Evolutionary conservation across 1,140 invertebrate genomes (phyloP).

Genomic region (Homarus americanus): DNA sequence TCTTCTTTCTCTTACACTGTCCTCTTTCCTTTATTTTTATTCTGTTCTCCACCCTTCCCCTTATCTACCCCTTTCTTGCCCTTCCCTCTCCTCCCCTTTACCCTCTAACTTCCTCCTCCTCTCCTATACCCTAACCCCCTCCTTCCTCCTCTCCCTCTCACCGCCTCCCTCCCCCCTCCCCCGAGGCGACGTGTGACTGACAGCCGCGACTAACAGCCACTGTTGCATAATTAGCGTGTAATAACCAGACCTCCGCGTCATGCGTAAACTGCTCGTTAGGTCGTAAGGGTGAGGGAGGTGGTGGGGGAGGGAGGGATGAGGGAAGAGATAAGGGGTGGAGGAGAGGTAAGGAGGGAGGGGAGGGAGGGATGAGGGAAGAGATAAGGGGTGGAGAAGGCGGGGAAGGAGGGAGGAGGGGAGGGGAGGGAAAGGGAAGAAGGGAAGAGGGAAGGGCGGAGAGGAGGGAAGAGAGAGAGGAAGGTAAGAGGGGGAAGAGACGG

Average conservation of each 20-base stretch:
- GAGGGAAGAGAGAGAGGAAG: neutral
- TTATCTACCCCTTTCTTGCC: neutral
- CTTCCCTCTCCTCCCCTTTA: too few species aligned
- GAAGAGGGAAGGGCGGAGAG: too few species aligned
- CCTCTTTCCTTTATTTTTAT: too few species aligned
- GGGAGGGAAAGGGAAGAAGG: too few species aligned
- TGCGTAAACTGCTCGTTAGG: conserved; percentile 40
- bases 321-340: neutral
- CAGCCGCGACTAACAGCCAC: conserved; percentile 38
- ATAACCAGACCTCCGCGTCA: conserved; percentile 27
- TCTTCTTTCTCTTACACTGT: too few species aligned
- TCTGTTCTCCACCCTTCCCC: neutral
- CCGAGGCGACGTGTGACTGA: conserved; percentile 35
- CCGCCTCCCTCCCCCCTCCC: neutral
- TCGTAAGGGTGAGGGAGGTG: neutral
- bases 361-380: too few species aligned
- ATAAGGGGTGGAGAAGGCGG: too few species aligned
- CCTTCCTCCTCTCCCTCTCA: neutral
- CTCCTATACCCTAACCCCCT: neutral
- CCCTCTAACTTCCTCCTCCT: neutral
- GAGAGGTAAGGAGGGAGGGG: too few species aligned
- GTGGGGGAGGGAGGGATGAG: neutral
- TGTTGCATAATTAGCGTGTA: conserved; percentile 32
- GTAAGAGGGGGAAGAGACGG: neutral
- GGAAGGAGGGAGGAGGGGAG: too few species aligned